Evolutionary conservation across 2,797 vertebrate genomes (phyloP).

Genomic region (Lepilemur ruficaudatus): DNA sequence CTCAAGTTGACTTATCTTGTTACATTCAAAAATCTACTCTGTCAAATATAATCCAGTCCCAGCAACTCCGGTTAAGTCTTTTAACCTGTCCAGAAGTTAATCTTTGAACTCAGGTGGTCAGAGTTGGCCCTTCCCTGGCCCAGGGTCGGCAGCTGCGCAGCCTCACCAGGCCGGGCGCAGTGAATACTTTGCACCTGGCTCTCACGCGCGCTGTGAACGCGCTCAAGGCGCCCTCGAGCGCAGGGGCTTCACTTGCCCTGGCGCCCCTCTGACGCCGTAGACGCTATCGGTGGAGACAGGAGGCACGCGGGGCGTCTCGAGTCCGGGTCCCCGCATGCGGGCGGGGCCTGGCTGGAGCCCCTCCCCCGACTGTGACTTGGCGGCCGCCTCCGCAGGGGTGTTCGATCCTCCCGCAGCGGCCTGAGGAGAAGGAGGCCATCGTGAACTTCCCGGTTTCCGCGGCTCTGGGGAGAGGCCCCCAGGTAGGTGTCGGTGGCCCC

Average conservation of each 20-base stretch:
- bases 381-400: fast-evolving
- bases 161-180: background rate
- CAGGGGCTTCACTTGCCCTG: background rate
- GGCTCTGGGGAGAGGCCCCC: fast-evolving
- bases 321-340: fast-evolving
- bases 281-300: background rate
- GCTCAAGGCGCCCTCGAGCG: background rate
- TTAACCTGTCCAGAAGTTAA: background rate
- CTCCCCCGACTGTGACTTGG: fast-evolving
- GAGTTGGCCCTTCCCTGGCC: background rate
- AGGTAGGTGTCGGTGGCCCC: background rate
- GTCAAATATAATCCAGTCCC: too few relatives aligned
- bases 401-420: fast-evolving
- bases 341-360: background rate
- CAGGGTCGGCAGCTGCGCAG: background rate
- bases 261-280: too few relatives aligned
- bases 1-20: too few relatives aligned
- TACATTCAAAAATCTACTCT: too few relatives aligned
- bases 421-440: fast-evolving
- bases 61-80: fast-evolving
- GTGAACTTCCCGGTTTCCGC: fast-evolving
- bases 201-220: fast-evolving
- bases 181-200: fast-evolving
- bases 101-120: background rate
- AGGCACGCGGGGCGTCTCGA: fast-evolving